These are phyloP conservation scores for Diarsia mendica DNA, from an alignment of 2,888 invertebrate species.

Conservation along the genomic window DNA sequence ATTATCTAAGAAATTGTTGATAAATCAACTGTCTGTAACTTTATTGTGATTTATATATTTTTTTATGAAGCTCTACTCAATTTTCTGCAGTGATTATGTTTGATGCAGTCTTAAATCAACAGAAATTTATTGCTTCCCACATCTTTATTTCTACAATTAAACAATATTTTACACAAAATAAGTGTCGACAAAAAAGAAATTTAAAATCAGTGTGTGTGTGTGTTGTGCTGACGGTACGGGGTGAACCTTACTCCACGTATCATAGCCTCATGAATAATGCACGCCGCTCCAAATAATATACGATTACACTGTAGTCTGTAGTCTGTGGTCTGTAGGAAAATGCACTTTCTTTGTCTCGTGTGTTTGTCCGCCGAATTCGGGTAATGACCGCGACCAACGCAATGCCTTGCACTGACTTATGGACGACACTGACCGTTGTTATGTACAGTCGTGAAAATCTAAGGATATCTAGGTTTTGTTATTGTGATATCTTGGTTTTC, in stretches of 20 bases:
- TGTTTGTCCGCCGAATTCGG: slow-evolving; percentile 73
- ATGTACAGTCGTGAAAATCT: not conserved
- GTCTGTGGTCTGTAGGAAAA: slow-evolving; percentile 78
- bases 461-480: not conserved
- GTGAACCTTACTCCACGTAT: slow-evolving; percentile 86
- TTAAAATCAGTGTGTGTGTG: slow-evolving; percentile 29
- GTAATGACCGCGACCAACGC: slow-evolving; percentile 72
- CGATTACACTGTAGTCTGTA: slow-evolving; percentile 78
- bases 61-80: slow-evolving; percentile 27
- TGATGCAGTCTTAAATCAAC: slow-evolving; percentile 20
- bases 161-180: slow-evolving; percentile 2
- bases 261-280: slow-evolving; percentile 88
- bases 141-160: not conserved
- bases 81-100: slow-evolving; percentile 29
- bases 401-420: slow-evolving; percentile 1
- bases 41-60: slow-evolving; percentile 40
- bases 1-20: slow-evolving; percentile 45
- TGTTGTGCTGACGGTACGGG: slow-evolving; percentile 73
- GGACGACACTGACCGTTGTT: not conserved
- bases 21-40: slow-evolving; percentile 44
- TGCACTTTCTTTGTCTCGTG: slow-evolving; percentile 88
- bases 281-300: slow-evolving; percentile 88
- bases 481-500: not conserved
- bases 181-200: not conserved
- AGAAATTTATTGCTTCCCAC: slow-evolving; percentile 10